Base-by-base conservation (phyloP, 2,113 vertebrate genomes). In the Centropus unirufus region DNA sequence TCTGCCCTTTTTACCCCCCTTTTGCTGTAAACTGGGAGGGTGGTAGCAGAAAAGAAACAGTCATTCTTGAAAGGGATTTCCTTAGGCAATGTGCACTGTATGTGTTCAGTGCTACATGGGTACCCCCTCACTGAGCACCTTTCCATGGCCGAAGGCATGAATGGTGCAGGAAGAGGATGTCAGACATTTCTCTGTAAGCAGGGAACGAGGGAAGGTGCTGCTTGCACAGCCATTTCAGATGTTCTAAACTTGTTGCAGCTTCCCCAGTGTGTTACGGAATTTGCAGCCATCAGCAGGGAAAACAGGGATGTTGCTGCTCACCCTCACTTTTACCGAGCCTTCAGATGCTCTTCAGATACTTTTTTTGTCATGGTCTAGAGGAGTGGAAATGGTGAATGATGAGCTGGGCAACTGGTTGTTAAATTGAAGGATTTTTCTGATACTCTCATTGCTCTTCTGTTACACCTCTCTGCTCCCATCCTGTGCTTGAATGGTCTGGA, bases 211-310 rank as follows among this genome's bases (percentile, higher is more conserved):
- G 75, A 87, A 73, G 54, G 10, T 82, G 59, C 39, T 47, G 52
- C 49, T 92, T 21, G 34, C 62, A 87, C 73, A 84, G 76, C 78
- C 87, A 54, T 92, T 92, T 90, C 82, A 32, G 58, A 40, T 70
- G 23, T 26, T 82, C 24, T 47, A 40, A 77, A 94, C 88, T 91
- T 97, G 91, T 94, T 90, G 93, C 87, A 87, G 72, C 44, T 85
- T 89, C 68, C 61, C 13, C 47, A 22, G 0, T 5, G 39, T 70
- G 16, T 47, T 68, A n/a, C 64, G 83, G 93, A 70, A 94, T 95
- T 77, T 90, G 17, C 77, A 74, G 30, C 32, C 32, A 22, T 11
- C 20, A 34, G 51, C 0, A 0, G 55, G 26, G 27, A 91, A 69
- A 86, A 80, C 3, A 47, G 29, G 23, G 23, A 74, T 30, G 29